Percentiles rank a stretch among this genome's conserved stretches.
These are phyloP conservation scores for Myanophis thanlyinensis DNA, from an alignment of 2,113 vertebrate species.

Conservation along the genomic window DNA sequence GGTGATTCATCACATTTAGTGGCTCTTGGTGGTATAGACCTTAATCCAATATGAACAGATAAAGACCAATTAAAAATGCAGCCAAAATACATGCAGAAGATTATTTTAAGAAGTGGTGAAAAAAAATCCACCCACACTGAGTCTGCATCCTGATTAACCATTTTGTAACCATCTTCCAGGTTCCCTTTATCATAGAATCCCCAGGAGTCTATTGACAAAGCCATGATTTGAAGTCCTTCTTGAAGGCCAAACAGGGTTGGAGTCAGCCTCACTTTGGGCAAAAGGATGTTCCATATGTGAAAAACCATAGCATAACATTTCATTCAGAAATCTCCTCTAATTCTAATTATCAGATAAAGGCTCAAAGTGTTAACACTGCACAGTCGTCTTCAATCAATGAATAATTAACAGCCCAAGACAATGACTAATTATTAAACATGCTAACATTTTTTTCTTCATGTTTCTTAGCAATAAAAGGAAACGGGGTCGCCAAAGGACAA, in stretches of 20 bases:
- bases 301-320: background rate
- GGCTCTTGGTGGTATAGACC: background rate
- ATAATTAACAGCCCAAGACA: constrained; percentile 67
- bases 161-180: background rate
- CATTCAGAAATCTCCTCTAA: background rate
- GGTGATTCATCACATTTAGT: background rate
- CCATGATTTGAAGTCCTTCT: background rate
- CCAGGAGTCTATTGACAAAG: background rate
- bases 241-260: background rate
- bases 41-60: no score
- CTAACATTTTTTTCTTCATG: constrained; percentile 29
- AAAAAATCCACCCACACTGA: background rate
- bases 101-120: no score
- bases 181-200: background rate
- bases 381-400: constrained; percentile 38
- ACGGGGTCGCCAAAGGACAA: background rate
- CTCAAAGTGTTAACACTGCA: constrained; percentile 10
- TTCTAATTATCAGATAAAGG: constrained; percentile 39
- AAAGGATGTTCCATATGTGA: background rate
- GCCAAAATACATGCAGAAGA: no score
- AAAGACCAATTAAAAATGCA: background rate
- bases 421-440: constrained; percentile 61
- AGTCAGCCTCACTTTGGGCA: background rate
- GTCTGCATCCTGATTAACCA: background rate
- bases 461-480: background rate